Evolutionary conservation across 35 echinoderm and acorn worm genomes (phyloP).

Genomic region (Acanthaster planci): DNA sequence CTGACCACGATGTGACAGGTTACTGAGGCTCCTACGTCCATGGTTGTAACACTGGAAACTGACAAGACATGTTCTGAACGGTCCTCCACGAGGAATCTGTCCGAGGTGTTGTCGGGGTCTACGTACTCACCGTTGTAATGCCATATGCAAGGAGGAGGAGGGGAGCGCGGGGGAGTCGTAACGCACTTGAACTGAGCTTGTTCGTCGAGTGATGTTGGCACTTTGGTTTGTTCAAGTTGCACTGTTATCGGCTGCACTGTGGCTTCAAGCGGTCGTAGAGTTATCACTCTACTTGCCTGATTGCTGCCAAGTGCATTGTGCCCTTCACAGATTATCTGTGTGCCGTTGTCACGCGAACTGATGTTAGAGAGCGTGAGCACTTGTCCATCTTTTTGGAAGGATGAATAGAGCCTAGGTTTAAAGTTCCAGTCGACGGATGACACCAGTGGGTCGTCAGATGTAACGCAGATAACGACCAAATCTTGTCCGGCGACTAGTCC

Average conservation of each 20-base stretch:
- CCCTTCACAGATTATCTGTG: slow-evolving; percentile 2
- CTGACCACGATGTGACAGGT: background rate
- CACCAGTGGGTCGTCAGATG: background rate
- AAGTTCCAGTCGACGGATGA: background rate
- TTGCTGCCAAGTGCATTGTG: background rate
- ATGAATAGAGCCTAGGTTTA: background rate
- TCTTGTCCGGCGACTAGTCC: background rate
- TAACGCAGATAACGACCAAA: background rate
- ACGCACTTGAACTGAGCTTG: background rate
- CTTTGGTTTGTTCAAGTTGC: background rate
- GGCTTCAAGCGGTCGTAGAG: background rate
- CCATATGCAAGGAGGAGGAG: background rate
- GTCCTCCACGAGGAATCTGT: too few species aligned
- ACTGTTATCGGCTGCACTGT: background rate
- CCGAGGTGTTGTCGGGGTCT: too few species aligned
- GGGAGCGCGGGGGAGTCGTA: background rate
- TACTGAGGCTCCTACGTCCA: background rate
- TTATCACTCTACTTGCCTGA: slow-evolving; percentile 1
- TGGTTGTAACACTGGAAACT: background rate
- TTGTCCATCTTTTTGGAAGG: background rate
- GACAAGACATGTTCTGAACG: background rate
- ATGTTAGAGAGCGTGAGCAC: background rate
- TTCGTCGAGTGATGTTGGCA: background rate
- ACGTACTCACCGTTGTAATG: background rate
- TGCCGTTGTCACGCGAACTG: background rate